Evolutionary conservation across 92 coral and sea anemone species (phyloP).

Genomic region (Palythoa heliodiscus): DNA sequence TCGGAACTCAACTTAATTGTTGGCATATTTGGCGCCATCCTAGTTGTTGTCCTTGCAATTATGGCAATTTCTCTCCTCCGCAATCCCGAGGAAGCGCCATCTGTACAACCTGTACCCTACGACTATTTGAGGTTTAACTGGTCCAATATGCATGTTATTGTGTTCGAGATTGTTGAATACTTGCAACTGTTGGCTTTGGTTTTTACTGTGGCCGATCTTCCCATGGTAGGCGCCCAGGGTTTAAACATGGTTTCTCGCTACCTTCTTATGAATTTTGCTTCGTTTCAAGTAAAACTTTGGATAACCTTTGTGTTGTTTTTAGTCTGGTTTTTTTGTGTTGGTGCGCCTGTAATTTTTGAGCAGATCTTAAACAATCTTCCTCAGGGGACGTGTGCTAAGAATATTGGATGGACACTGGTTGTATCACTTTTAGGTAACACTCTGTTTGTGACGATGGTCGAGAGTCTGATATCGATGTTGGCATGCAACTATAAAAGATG

Average conservation of each 20-base stretch:
- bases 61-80: constrained; percentile 71
- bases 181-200: constrained; percentile 91
- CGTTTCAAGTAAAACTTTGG: constrained; percentile 89
- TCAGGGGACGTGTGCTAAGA: constrained; percentile 85
- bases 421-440: constrained; percentile 91
- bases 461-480: constrained; percentile 87
- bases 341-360: constrained; percentile 95
- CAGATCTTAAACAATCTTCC: constrained; percentile 76
- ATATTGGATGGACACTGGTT: constrained; percentile 89
- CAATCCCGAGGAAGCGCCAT: constrained; percentile 51
- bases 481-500: constrained; percentile 71
- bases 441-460: constrained; percentile 88
- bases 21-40: constrained; percentile 69
- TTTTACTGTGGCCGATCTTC: constrained; percentile 73
- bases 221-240: constrained; percentile 77
- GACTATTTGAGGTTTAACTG: constrained; percentile 96
- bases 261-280: constrained; percentile 80
- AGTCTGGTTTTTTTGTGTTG: constrained; percentile 89
- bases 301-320: constrained; percentile 73
- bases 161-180: constrained; percentile 90
- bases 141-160: constrained; percentile 87
- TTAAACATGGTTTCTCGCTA: constrained; percentile 77
- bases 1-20: constrained; percentile 58
- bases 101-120: constrained; percentile 77
- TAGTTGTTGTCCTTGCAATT: constrained; percentile 63